Percentiles rank a stretch among this genome's conserved stretches.
Evolutionary conservation across 2,797 vertebrate genomes (phyloP).

Genomic region (Ibycter americanus): DNA sequence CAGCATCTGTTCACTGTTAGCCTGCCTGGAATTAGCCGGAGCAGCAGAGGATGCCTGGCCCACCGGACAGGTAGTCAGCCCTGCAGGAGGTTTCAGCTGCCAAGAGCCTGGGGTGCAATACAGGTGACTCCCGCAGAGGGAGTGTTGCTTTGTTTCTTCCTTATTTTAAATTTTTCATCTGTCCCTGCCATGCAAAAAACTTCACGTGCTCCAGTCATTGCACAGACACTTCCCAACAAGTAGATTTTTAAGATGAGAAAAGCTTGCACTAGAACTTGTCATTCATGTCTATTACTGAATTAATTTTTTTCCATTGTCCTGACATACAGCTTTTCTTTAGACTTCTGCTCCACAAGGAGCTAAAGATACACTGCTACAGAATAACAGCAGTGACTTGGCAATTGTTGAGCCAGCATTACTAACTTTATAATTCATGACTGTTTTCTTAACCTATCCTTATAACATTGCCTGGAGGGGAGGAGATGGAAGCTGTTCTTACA

Average conservation of each 20-base stretch:
- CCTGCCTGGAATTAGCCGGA: not conserved
- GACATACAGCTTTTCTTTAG: not conserved
- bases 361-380: not conserved
- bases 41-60: not conserved
- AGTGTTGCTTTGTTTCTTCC: conserved; percentile 14
- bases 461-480: not conserved
- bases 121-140: conserved; percentile 23
- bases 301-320: not conserved
- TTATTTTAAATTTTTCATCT: not conserved
- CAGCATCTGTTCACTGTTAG: not conserved
- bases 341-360: not conserved
- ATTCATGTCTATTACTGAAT: not conserved
- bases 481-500: not conserved
- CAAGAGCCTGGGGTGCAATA: not conserved
- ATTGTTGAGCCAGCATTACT: not conserved
- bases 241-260: not conserved
- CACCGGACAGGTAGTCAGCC: not conserved
- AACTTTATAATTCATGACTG: not conserved
- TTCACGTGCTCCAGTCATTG: accelerated
- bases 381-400: not conserved
- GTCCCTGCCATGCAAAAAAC: not conserved
- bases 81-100: not conserved
- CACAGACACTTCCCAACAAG: accelerated
- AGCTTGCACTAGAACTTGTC: not conserved
- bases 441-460: not conserved